These are phyloP conservation scores for Hermetia illucens DNA, from an alignment of 1,140 invertebrate genomes.

Conservation along the genomic window DNA sequence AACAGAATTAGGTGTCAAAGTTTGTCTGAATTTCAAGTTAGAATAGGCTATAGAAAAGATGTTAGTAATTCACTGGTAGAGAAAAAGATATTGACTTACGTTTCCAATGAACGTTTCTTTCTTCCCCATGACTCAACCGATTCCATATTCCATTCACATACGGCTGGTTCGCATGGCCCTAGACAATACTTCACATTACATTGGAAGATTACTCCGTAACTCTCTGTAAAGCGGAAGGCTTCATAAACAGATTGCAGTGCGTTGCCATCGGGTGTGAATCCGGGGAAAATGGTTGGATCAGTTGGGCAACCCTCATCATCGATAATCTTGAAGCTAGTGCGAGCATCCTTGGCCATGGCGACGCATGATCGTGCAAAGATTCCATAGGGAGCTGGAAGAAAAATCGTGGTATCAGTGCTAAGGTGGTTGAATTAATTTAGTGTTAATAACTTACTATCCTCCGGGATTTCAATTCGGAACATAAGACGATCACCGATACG, in stretches of 20 bases:
- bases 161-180: conserved; percentile 82
- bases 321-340: conserved; percentile 91
- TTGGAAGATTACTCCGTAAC: conserved; percentile 92
- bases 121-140: conserved; percentile 81
- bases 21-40: neutral
- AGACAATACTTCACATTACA: conserved; percentile 94
- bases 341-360: conserved; percentile 92
- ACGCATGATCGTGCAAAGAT: conserved; percentile 91
- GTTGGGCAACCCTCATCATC: conserved; percentile 90
- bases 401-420: conserved; percentile 1
- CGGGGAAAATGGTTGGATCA: conserved; percentile 85
- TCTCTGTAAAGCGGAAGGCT: conserved; percentile 90
- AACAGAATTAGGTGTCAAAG: neutral
- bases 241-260: conserved; percentile 84
- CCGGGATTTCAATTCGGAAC: conserved; percentile 90
- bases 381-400: conserved; percentile 72
- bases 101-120: conserved; percentile 55
- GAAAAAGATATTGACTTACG: conserved; percentile 13
- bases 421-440: neutral
- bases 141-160: conserved; percentile 77
- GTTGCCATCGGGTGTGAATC: conserved; percentile 73
- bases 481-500: conserved; percentile 88
- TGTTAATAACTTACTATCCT: conserved; percentile 64
- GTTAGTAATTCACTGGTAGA: no score
- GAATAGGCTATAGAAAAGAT: neutral